Percentiles rank a stretch among this genome's conserved stretches.
Conservation (phyloP, 1,140 invertebrate genomes). For the Drosophila kohkoa region DNA sequence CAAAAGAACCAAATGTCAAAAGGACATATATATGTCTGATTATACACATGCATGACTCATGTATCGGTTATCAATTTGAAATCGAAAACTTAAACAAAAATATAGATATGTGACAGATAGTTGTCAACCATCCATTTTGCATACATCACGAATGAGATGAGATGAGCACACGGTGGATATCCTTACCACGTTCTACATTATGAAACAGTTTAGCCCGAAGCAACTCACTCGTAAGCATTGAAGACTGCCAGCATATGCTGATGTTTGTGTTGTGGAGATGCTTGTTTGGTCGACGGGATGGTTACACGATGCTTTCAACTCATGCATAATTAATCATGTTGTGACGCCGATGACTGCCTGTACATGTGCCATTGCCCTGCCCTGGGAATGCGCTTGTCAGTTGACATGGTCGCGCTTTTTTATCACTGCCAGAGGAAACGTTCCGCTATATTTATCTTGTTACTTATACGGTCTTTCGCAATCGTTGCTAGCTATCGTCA, state of each 20-base stretch:
- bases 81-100: slow-evolving; percentile 13
- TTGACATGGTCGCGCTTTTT: slow-evolving; percentile 74
- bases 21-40: no score
- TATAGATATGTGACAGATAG: not conserved
- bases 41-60: not conserved
- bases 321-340: slow-evolving; percentile 78
- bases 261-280: slow-evolving; percentile 75
- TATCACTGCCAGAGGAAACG: slow-evolving; percentile 60
- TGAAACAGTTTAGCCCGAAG: slow-evolving; percentile 9
- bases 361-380: not conserved
- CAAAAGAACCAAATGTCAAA: no score
- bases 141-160: not conserved
- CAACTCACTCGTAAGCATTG: slow-evolving; percentile 47
- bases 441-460: slow-evolving; percentile 72
- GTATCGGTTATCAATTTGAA: not conserved
- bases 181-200: not conserved
- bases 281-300: not conserved
- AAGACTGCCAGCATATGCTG: slow-evolving; percentile 63
- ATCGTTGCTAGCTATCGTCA: slow-evolving; percentile 40
- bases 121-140: not conserved
- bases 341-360: slow-evolving; percentile 50
- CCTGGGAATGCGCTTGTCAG: slow-evolving; percentile 54
- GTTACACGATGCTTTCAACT: slow-evolving; percentile 28
- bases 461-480: slow-evolving; percentile 39
- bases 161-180: not conserved